A percentile compares a stretch with the other conserved stretches of the same genome.
phyloP scores from a whole-genome alignment of 2,797 vertebrate genomes.

The Hephaestus fuliginosus region DNA sequence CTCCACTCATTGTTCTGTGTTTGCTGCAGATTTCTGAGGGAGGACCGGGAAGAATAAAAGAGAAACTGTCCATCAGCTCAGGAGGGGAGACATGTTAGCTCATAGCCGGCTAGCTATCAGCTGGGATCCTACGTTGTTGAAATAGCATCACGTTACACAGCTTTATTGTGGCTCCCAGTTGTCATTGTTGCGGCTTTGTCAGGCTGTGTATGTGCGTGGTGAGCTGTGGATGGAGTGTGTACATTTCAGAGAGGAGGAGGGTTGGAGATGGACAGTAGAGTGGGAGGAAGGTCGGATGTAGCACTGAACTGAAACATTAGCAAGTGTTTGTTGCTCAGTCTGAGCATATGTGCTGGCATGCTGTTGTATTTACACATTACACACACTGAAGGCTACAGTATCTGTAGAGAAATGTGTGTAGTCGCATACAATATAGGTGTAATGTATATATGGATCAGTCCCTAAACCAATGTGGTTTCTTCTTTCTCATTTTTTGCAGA shows the following conservation, averaged over 20 bases:
- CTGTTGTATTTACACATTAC: neutral
- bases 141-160: slow-evolving; percentile 18
- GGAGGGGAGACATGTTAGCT: slow-evolving; percentile 14
- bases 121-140: slow-evolving; percentile 1
- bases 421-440: neutral
- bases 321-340: slow-evolving; percentile 19
- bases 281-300: slow-evolving; percentile 38
- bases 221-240: slow-evolving; percentile 7
- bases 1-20: neutral
- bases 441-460: neutral
- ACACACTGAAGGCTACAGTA: neutral
- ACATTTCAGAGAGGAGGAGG: slow-evolving; percentile 2
- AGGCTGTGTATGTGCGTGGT: neutral
- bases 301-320: slow-evolving; percentile 14
- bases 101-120: slow-evolving; percentile 21
- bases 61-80: neutral
- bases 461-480: neutral
- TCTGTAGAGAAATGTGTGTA: neutral
- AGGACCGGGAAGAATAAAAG: neutral
- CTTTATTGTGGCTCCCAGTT: slow-evolving; percentile 27
- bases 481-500: neutral
- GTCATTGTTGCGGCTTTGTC: slow-evolving; percentile 3
- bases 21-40: neutral
- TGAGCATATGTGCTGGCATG: slow-evolving; percentile 10
- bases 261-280: slow-evolving; percentile 27